Percentiles rank a stretch among this genome's conserved stretches.
These are phyloP conservation scores for Cetonia aurata DNA, from an alignment of 2,888 invertebrate genomes.

Conservation along the genomic window DNA sequence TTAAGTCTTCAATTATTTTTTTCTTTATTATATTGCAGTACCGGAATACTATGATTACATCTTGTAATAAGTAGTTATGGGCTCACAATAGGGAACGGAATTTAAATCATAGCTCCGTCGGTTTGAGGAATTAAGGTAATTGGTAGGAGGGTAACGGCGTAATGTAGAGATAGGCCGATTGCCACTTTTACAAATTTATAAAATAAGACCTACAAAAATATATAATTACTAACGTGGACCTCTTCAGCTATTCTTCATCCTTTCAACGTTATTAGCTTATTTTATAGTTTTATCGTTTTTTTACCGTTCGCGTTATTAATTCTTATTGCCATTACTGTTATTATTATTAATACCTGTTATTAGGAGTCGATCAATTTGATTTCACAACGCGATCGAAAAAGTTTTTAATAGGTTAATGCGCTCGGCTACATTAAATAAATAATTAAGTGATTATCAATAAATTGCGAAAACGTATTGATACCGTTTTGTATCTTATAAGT, in stretches of 20 bases:
- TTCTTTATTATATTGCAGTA: conserved; percentile 40
- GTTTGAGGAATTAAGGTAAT: conserved; percentile 65
- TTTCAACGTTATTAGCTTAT: conserved; percentile 7
- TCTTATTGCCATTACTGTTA: conserved; percentile 37
- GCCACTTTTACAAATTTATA: conserved; percentile 49
- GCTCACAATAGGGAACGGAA: conserved; percentile 65
- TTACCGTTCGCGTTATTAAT: conserved; percentile 31
- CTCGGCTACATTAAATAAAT: conserved; percentile 10
- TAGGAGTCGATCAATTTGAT: conserved; percentile 30
- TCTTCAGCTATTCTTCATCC: background rate
- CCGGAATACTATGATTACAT: conserved; percentile 62
- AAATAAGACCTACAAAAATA: conserved; percentile 46
- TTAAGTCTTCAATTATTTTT: conserved; percentile 41
- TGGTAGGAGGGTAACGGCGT: conserved; percentile 58
- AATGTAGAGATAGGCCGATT: conserved; percentile 50
- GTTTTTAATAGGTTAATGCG: background rate
- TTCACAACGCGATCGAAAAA: conserved; percentile 14
- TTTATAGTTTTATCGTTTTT: conserved; percentile 34
- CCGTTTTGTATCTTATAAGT: too few relatives aligned
- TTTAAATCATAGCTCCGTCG: conserved; percentile 64
- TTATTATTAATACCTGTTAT: conserved; percentile 33
- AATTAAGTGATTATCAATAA: conserved; percentile 25
- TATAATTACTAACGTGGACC: conserved; percentile 36
- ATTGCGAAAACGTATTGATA: background rate
- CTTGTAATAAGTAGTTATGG: conserved; percentile 63